Evolutionary conservation across 1,140 invertebrate genomes (phyloP).

Genomic region (Mycetomoellerius zeteki): DNA sequence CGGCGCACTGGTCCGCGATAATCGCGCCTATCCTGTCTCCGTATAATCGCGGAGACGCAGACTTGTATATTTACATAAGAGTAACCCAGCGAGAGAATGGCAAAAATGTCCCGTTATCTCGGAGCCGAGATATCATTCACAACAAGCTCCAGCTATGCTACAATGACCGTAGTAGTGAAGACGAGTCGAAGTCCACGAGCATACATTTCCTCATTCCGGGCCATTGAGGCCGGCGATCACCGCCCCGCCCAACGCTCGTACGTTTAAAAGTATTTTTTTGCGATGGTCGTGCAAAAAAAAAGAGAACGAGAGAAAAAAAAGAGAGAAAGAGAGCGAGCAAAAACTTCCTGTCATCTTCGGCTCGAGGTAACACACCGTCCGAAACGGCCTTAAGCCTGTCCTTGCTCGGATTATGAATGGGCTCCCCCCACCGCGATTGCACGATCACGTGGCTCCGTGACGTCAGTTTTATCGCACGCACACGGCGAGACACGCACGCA

Average conservation of each 20-base stretch:
- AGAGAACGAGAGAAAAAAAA: background rate
- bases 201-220: slow-evolving; percentile 12
- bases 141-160: slow-evolving; percentile 46
- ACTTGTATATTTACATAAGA: slow-evolving; percentile 51
- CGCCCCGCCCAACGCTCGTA: background rate
- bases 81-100: slow-evolving; percentile 30
- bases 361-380: slow-evolving; percentile 72
- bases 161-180: slow-evolving; percentile 44
- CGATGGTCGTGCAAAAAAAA: background rate
- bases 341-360: slow-evolving; percentile 59
- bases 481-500: slow-evolving; percentile 67
- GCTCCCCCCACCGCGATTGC: slow-evolving; percentile 70
- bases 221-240: background rate
- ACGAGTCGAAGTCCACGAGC: slow-evolving; percentile 4
- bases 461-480: slow-evolving; percentile 74
- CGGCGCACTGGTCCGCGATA: background rate
- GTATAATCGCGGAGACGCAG: slow-evolving; percentile 4
- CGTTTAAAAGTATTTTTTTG: slow-evolving; percentile 38
- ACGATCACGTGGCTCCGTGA: slow-evolving; percentile 81
- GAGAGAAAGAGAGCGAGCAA: background rate
- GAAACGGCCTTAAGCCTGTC: slow-evolving; percentile 85
- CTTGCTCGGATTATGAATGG: slow-evolving; percentile 85
- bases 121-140: slow-evolving; percentile 54
- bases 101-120: slow-evolving; percentile 59
- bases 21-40: background rate